Conservation (phyloP, 2,888 invertebrate species). For the Thera britannica region DNA sequence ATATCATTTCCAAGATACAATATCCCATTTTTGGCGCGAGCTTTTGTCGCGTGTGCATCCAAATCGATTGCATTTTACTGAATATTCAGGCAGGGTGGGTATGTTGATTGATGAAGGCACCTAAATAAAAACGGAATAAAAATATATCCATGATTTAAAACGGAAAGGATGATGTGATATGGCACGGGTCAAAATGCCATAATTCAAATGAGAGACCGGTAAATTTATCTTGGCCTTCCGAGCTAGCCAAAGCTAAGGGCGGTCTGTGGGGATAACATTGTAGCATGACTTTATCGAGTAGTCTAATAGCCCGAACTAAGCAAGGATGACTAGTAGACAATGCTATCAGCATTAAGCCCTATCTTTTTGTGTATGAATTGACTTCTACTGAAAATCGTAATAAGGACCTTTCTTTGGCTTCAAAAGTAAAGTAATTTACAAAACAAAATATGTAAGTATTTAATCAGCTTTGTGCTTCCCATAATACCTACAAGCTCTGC, state of each 20-base stretch:
- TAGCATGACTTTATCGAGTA: background rate
- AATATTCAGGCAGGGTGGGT: conserved; percentile 22
- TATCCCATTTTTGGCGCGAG: conserved; percentile 30
- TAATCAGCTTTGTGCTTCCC: too few species aligned
- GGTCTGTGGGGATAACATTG: background rate
- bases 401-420: too few species aligned
- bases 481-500: too few species aligned
- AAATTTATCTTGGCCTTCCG: conserved; percentile 57
- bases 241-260: conserved; percentile 7
- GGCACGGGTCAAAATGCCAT: conserved; percentile 53
- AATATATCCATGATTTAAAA: conserved; percentile 37
- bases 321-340: too few species aligned
- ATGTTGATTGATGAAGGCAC: conserved; percentile 27
- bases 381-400: too few species aligned
- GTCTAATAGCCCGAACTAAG: too few species aligned
- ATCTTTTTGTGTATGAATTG: too few species aligned
- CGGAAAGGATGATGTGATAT: conserved; percentile 33
- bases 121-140: conserved; percentile 30
- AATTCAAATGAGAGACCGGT: conserved; percentile 63
- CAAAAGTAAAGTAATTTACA: too few species aligned
- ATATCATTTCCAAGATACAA: conserved; percentile 31
- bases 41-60: conserved; percentile 30
- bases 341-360: too few species aligned
- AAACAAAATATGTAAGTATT: too few species aligned
- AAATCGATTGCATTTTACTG: conserved; percentile 33